Evolutionary conservation across 1,140 invertebrate genomes (phyloP).

Genomic region (Bacillus rossius): DNA sequence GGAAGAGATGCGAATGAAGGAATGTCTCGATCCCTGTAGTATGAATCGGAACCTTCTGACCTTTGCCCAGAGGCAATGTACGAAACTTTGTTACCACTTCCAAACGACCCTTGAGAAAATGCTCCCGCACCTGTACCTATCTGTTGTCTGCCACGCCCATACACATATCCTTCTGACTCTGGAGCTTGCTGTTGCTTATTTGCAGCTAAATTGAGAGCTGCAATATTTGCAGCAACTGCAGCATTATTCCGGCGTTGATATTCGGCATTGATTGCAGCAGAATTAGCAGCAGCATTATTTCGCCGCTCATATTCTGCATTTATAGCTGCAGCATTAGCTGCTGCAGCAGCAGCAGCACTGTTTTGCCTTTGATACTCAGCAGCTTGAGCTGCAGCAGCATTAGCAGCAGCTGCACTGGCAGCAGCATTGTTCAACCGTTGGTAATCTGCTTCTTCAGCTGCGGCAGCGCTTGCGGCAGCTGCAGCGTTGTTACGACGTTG

Average conservation of each 20-base stretch:
- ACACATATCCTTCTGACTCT: too few relatives aligned
- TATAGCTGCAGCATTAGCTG: not conserved
- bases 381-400: not conserved
- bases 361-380: not conserved
- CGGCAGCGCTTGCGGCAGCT: not conserved
- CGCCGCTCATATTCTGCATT: too few relatives aligned
- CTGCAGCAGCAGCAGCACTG: too few relatives aligned
- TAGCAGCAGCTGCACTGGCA: not conserved
- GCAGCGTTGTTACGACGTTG: too few relatives aligned
- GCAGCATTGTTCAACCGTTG: not conserved
- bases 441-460: not conserved
- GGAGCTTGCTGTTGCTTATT: too few relatives aligned
- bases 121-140: too few relatives aligned
- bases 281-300: too few relatives aligned
- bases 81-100: not conserved
- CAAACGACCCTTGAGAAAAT: not conserved
- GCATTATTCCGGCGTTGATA: too few relatives aligned
- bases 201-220: too few relatives aligned
- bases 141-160: too few relatives aligned
- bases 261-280: too few relatives aligned
- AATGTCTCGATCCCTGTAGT: slow-evolving; percentile 24
- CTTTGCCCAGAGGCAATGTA: not conserved
- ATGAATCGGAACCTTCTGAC: slow-evolving; percentile 17
- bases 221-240: not conserved
- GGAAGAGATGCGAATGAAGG: slow-evolving; percentile 20